phyloP scores from a whole-genome alignment of 2,797 vertebrate species.

The Lepus townsendii region DNA sequence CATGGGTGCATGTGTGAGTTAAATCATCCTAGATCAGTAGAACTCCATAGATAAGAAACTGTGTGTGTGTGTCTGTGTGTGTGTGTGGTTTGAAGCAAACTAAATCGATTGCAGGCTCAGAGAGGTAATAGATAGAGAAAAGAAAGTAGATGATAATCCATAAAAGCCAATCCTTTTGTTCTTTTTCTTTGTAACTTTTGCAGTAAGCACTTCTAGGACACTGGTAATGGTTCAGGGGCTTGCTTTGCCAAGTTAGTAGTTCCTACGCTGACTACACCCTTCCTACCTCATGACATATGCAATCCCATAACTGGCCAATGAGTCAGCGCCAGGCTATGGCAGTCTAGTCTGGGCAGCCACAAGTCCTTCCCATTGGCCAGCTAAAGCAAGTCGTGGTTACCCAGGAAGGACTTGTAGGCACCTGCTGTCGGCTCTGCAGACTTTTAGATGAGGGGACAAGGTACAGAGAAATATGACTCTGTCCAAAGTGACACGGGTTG shows the following conservation, averaged over 20 bases:
- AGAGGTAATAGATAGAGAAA: background rate
- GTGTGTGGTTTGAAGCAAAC: background rate
- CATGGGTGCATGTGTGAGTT: too few species aligned
- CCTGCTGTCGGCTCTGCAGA: background rate
- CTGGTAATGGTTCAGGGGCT: background rate
- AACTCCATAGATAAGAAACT: conserved; percentile 67
- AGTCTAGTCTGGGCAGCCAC: background rate
- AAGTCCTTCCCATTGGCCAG: background rate
- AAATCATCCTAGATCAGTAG: conserved; percentile 76
- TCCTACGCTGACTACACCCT: background rate
- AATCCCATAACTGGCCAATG: too few species aligned
- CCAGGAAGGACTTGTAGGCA: background rate
- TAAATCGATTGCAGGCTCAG: background rate
- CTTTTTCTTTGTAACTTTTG: background rate
- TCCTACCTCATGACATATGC: background rate
- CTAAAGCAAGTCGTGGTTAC: background rate
- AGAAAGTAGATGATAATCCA: background rate
- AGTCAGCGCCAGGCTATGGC: rapidly evolving
- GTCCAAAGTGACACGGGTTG: background rate
- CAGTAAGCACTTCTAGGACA: background rate
- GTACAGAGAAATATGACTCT: rapidly evolving
- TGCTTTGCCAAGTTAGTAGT: background rate
- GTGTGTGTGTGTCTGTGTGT: background rate
- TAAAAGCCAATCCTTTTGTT: background rate
- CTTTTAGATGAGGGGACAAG: background rate